phyloP scores from a whole-genome alignment of 2,797 vertebrate genomes.

The Ctenosaura bakeri region DNA sequence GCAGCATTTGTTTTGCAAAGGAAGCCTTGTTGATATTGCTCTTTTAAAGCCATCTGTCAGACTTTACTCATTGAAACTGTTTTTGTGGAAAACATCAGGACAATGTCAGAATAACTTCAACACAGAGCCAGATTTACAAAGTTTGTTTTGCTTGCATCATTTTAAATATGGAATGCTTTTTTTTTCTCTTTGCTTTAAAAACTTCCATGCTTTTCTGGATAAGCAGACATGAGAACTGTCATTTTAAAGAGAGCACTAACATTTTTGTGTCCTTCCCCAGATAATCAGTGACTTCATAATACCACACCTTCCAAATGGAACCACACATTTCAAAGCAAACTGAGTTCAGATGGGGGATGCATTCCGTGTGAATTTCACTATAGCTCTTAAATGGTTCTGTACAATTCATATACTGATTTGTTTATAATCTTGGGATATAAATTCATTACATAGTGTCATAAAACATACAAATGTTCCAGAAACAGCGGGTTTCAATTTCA shows the following conservation, averaged over 20 bases:
- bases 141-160: slow-evolving; percentile 34
- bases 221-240: slow-evolving; percentile 29
- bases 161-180: slow-evolving; percentile 46
- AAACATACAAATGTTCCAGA: neutral
- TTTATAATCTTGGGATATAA: neutral
- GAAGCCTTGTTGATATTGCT: slow-evolving; percentile 54
- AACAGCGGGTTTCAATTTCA: slow-evolving; percentile 2
- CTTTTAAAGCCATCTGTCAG: slow-evolving; percentile 74
- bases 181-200: slow-evolving; percentile 49
- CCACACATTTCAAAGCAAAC: neutral
- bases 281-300: slow-evolving; percentile 34
- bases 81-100: slow-evolving; percentile 58
- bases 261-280: slow-evolving; percentile 27
- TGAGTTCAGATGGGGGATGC: neutral
- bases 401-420: neutral
- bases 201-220: neutral
- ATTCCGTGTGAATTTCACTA: neutral
- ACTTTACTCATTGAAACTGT: slow-evolving; percentile 50
- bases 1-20: slow-evolving; percentile 46
- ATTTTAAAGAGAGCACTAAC: slow-evolving; percentile 41
- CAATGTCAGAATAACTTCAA: slow-evolving; percentile 58
- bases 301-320: neutral
- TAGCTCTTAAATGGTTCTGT: neutral
- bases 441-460: neutral
- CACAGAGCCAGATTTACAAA: slow-evolving; percentile 56